Percentiles rank a stretch among this genome's conserved stretches.
phyloP scores from a whole-genome alignment of 2,797 vertebrate species.

The Lepilemur septentrionalis region DNA sequence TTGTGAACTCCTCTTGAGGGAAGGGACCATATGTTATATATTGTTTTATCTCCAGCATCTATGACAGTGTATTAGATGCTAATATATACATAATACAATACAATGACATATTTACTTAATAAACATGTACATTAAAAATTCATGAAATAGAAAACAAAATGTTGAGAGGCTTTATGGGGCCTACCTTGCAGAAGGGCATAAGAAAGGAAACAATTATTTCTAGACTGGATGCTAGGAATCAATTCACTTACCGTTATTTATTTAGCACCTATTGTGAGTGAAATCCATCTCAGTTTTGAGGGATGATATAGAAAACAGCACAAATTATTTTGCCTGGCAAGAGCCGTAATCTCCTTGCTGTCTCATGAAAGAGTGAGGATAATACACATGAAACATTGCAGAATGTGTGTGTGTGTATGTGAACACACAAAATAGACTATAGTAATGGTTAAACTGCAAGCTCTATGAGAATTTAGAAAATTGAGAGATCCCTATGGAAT shows the following conservation, averaged over 20 bases:
- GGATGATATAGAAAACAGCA: background rate
- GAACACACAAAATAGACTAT: background rate
- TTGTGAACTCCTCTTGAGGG: background rate
- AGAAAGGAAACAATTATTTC: background rate
- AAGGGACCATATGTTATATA: background rate
- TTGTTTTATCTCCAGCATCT: background rate
- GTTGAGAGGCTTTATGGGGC: background rate
- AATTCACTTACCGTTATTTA: background rate
- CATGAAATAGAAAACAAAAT: background rate
- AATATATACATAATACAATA: background rate
- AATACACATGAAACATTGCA: background rate
- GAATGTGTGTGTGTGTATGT: background rate
- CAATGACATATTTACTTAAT: background rate
- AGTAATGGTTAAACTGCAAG: background rate
- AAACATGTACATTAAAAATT: background rate
- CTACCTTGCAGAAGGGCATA: background rate
- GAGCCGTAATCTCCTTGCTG: background rate
- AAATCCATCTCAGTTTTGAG: background rate
- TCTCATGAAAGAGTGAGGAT: background rate
- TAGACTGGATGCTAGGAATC: background rate
- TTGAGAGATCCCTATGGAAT: background rate
- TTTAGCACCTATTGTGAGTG: background rate
- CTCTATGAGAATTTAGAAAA: background rate
- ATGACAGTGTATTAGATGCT: background rate
- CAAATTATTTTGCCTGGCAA: background rate